These are phyloP conservation scores for Drosophila maculinotata DNA, from an alignment of 2,888 invertebrate genomes.

Conservation along the genomic window DNA sequence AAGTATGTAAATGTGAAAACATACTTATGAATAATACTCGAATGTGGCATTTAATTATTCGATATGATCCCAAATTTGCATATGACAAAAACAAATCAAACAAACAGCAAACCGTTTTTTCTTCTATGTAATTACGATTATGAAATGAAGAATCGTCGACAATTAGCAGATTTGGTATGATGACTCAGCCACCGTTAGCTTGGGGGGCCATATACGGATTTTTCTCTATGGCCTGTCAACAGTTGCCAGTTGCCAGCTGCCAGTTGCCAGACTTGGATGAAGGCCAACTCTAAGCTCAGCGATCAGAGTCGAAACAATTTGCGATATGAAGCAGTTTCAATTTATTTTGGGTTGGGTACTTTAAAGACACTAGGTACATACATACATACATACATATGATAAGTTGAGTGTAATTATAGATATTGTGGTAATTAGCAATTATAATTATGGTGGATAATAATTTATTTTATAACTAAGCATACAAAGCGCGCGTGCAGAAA, in stretches of 20 bases:
- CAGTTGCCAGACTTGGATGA: constrained; percentile 32
- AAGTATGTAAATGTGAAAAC: constrained; percentile 42
- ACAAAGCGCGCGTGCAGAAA: constrained; percentile 45
- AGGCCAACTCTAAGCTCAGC: constrained; percentile 20
- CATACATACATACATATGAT: constrained; percentile 22
- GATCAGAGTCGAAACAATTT: constrained; percentile 7
- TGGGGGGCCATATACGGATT: constrained; percentile 12
- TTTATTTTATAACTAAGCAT: constrained; percentile 57
- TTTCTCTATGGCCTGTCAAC: constrained; percentile 14
- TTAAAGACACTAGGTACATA: too few relatives aligned
- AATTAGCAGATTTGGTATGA: constrained; percentile 42
- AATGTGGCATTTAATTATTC: constrained; percentile 60
- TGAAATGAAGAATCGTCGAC: constrained; percentile 44
- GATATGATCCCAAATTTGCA: constrained; percentile 61
- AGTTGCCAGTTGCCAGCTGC: constrained; percentile 17
- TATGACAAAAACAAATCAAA: constrained; percentile 48
- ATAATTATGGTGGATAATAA: constrained; percentile 58
- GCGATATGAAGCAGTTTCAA: constrained; percentile 31
- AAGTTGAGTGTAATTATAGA: constrained; percentile 39
- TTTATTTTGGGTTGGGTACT: constrained; percentile 50
- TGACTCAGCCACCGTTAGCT: constrained; percentile 47
- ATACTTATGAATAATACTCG: constrained; percentile 42
- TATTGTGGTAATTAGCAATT: constrained; percentile 53
- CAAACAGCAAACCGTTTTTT: constrained; percentile 3
- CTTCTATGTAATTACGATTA: constrained; percentile 65